phyloP scores from a whole-genome alignment of 2,797 vertebrate genomes.

The Staurois parvus region DNA sequence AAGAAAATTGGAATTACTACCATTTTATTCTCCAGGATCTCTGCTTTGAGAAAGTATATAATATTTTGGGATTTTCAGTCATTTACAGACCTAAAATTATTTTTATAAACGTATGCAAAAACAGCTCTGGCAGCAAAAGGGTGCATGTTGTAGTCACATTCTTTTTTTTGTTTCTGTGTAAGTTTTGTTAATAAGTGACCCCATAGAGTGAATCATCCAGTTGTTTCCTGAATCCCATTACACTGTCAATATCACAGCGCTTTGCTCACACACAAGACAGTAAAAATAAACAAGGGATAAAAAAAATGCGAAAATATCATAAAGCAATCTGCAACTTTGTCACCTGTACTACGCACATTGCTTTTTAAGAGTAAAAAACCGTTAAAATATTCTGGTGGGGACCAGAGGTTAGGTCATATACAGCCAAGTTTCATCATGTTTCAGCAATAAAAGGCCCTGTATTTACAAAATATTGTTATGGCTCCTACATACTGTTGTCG shows the following conservation, averaged over 20 bases:
- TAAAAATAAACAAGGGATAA: constrained; percentile 11
- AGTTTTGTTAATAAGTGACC: constrained; percentile 40
- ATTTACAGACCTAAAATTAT: too few species aligned
- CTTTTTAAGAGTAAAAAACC: background rate
- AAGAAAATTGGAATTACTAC: too few species aligned
- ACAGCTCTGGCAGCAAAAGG: too few species aligned
- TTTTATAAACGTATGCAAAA: too few species aligned
- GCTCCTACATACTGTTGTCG: constrained; percentile 61
- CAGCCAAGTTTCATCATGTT: background rate
- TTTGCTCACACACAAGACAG: constrained; percentile 22
- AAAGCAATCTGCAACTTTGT: background rate
- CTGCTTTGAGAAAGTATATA: too few species aligned
- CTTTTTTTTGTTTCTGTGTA: background rate
- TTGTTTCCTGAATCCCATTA: constrained; percentile 34
- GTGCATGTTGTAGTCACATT: too few species aligned
- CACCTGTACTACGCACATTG: background rate
- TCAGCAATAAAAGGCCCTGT: constrained; percentile 28
- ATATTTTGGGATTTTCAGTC: too few species aligned
- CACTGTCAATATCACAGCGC: constrained; percentile 22
- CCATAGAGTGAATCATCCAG: constrained; percentile 22
- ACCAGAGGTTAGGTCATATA: background rate
- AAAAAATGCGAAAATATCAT: constrained; percentile 26
- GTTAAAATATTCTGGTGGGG: background rate
- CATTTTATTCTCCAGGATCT: too few species aligned
- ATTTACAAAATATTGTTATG: constrained; percentile 69